A percentile compares a stretch with the other conserved stretches of the same genome.
Conservation (phyloP, 2,797 vertebrate genomes). For the Pseudomugil tenellus region DNA sequence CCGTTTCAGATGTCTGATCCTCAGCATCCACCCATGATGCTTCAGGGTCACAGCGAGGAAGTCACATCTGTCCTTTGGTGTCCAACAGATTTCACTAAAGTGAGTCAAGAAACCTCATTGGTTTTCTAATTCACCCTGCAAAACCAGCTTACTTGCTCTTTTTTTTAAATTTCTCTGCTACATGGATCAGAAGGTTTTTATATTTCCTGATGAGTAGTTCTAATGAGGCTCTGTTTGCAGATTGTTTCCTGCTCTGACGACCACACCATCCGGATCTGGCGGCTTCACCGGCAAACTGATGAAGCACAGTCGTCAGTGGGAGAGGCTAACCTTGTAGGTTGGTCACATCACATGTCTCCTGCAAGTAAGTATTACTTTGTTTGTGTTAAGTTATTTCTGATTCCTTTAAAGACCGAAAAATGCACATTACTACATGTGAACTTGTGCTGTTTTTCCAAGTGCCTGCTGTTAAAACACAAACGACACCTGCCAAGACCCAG, state of each 20-base stretch:
- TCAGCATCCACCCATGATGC: slow-evolving; percentile 84
- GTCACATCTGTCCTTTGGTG: slow-evolving; percentile 97
- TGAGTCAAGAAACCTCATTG: slow-evolving; percentile 53
- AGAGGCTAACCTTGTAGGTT: slow-evolving; percentile 84
- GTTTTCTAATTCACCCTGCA: background rate
- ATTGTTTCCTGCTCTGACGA: slow-evolving; percentile 98
- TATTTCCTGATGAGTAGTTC: slow-evolving; percentile 25
- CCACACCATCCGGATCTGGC: slow-evolving; percentile 94
- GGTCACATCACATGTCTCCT: slow-evolving; percentile 81
- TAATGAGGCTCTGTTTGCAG: slow-evolving; percentile 72
- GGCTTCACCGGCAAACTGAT: slow-evolving; percentile 78
- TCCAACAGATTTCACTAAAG: slow-evolving; percentile 97
- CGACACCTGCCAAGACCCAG: slow-evolving; percentile 86
- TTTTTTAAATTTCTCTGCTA: background rate
- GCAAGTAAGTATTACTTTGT: slow-evolving; percentile 50
- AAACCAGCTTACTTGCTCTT: background rate
- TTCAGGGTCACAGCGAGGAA: slow-evolving; percentile 93
- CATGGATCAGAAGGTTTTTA: slow-evolving; percentile 1
- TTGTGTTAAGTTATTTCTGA: background rate
- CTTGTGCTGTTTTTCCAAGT: slow-evolving; percentile 51
- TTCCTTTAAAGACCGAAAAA: slow-evolving; percentile 3
- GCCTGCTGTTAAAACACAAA: slow-evolving; percentile 43
- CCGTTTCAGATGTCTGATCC: slow-evolving; percentile 88
- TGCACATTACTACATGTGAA: background rate
- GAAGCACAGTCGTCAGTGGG: slow-evolving; percentile 70